These are phyloP conservation scores for Cnemophilus loriae DNA, from an alignment of 2,113 vertebrate genomes.

Conservation along the genomic window DNA sequence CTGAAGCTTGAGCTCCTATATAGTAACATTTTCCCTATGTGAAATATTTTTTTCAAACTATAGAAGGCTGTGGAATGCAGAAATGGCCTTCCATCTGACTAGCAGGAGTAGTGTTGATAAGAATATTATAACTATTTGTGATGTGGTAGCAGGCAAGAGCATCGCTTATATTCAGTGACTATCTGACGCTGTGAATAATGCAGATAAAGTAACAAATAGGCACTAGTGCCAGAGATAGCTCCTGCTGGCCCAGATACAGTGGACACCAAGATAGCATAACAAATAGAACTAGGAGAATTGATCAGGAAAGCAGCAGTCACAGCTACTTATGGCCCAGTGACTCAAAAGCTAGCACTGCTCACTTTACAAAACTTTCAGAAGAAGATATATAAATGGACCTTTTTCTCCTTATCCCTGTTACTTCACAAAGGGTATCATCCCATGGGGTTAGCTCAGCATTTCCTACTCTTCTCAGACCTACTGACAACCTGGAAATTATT, in stretches of 20 bases:
- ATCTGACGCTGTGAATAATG: not conserved
- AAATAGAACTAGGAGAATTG: not conserved
- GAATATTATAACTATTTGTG: not conserved
- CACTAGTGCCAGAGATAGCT: not conserved
- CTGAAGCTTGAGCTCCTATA: not conserved
- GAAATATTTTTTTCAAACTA: not conserved
- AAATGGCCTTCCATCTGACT: not conserved
- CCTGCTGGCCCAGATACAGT: not conserved
- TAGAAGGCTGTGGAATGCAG: not conserved
- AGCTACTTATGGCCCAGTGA: not conserved
- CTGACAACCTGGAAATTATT: not conserved
- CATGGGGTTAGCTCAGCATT: not conserved
- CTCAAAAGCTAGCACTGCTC: not conserved
- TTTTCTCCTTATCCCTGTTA: not conserved
- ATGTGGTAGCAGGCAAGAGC: not conserved
- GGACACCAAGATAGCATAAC: not conserved
- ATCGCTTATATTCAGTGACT: not conserved
- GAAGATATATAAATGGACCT: not conserved
- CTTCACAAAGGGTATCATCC: not conserved
- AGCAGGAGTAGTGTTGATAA: not conserved
- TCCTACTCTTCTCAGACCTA: not conserved
- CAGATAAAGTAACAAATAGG: not conserved
- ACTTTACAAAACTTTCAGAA: not conserved
- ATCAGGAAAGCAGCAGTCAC: not conserved
- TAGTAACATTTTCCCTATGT: not conserved